Conservation (phyloP, 2,113 vertebrate genomes). For the Heteronetta atricapilla region DNA sequence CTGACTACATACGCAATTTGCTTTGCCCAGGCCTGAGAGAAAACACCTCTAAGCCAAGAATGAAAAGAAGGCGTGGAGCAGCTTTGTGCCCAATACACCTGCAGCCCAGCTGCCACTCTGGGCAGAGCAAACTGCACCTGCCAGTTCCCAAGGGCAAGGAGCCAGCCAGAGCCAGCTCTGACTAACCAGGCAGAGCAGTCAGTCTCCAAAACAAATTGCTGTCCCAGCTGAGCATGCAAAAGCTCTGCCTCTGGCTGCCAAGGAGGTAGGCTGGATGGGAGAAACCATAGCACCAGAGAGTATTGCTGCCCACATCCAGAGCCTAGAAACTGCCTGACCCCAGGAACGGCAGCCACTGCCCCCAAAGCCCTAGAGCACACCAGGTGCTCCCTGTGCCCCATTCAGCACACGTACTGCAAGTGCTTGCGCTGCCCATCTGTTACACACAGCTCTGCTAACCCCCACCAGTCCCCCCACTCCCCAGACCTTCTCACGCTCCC, state of each 20-base stretch:
- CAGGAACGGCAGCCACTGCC: background rate
- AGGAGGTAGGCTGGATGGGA: background rate
- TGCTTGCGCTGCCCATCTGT: too few species aligned
- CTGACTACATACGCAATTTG: background rate
- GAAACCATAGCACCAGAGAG: background rate
- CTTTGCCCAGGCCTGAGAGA: background rate
- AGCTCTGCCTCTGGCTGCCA: background rate
- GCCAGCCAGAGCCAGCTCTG: background rate
- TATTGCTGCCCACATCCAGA: fast-evolving
- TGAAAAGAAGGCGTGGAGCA: fast-evolving
- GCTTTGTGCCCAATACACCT: fast-evolving
- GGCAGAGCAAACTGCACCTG: background rate
- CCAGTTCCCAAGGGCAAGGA: background rate
- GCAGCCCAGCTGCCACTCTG: fast-evolving
- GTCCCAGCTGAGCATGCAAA: background rate
- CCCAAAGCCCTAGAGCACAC: background rate
- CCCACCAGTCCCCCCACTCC: background rate
- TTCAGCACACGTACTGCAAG: background rate
- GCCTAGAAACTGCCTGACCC: background rate
- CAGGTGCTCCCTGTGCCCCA: background rate
- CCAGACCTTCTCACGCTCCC: background rate
- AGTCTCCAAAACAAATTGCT: background rate
- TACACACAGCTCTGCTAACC: background rate
- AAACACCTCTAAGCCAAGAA: background rate
- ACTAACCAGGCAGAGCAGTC: background rate